Base-by-base conservation (phyloP, 2,888 invertebrate species). In the Eulithis testata region DNA sequence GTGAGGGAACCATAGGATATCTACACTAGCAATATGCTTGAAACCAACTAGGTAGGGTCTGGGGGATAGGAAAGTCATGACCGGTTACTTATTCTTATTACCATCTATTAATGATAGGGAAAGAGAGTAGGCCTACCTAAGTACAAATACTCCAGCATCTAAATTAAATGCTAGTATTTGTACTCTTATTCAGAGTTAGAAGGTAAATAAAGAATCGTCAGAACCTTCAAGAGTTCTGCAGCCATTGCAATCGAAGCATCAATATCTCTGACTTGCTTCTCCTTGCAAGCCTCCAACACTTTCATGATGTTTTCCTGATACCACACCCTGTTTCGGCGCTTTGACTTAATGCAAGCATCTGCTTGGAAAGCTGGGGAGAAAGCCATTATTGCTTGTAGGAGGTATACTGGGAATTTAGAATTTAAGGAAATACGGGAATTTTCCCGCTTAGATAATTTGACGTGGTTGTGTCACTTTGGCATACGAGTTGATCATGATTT, bases 241-340 rank as follows among this genome's bases (percentile, higher is more conserved):
- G 86, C 88, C 11, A 89, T 71, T 1, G 68, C 80, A 8, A 92
- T 88, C 2, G 88, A 83, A 0, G 73, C 73, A 63, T 91, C 91
- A 11, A 91, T 81, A 21, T 86, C 88, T 5, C 90, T 78, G 4
- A 76, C 85, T 55, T 82, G 84, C n/a, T 83, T 86, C 60, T 90
- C 90, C 69, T 91, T 93, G 8, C 80, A 81, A 0, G 74, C 77
- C 2, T 82, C 70, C n/a, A 91, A 73, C 0, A 87, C 87, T 5
- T 76, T 76, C 72, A 86, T 70, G 57, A 93, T 71, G 62, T 89
- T 80, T 3, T 79, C 72, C 40, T 87, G 81, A 76, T 86, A 88
- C 92, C 92, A 93, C 11, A 72, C 36, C 31, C 80, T 79, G 55
- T 83, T 83, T 6, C 90, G 82, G 0, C 83, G 78, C 9, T 68